Evolutionary conservation across 2,797 vertebrate genomes (phyloP), one percentile per base, ranked within the genome.

Genomic region (Cyprinella venusta): DNA sequence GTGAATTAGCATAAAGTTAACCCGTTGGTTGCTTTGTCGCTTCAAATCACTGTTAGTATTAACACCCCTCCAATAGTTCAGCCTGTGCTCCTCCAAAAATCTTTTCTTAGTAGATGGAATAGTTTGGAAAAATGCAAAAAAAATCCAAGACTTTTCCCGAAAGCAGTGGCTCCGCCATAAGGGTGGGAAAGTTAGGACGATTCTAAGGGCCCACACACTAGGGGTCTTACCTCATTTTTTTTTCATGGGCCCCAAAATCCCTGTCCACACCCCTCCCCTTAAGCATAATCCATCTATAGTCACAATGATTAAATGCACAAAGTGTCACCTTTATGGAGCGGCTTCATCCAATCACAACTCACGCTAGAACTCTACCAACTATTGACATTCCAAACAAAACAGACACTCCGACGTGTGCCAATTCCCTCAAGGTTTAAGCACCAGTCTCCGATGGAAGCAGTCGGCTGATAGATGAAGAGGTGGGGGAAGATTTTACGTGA

Each of bases 221-320:
- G 30, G 30, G 30, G 30, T 3, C 30, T 33, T 33, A 33, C 30
- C 3, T 33, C 30, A 33, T 33, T 33, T 33, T 33, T 33, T 30
- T 33, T 33, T 33, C 30, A 33, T 33, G 3, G 30, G 30, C 30
- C 30, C 30, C 30, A 33, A 33, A 33, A 33, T 33, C 30, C 30
- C 30, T 33, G 30, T 2, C 30, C 30, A 33, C 2, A 33, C 30
- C 30, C 30, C 3, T 33, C 2, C 3, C 30, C 30, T 10, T 33
- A 83, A 71, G 65, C 72, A 59, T 50, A 13, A 77, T 86, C 74
- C 16, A 38, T 59, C 67, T 75, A 45, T 67, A 70, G 69, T 74
- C 71, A 36, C 21, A 54, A 59, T 83, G 80, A 85, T 85, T 85
- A 78, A 85, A 83, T 36, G 64, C 69, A 86, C 30, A 80, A 84